A percentile compares a stretch with the other conserved stretches of the same genome.
These are phyloP conservation scores for Leptoteleia sp. DNA, from an alignment of 1,140 invertebrate genomes.

Conservation along the genomic window DNA sequence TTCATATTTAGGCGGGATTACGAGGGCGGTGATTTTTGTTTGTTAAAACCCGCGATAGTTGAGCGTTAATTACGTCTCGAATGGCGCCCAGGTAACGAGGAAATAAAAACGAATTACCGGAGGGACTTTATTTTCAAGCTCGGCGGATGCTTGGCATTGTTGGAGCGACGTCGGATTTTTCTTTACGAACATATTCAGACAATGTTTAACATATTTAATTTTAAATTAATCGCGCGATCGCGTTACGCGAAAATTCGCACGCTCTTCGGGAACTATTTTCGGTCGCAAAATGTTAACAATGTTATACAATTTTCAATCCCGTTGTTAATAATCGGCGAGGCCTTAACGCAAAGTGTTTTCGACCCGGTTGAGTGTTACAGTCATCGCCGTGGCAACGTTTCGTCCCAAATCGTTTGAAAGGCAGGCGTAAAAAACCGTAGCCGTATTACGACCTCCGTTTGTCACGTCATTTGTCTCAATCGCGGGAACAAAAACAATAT, in stretches of 20 bases:
- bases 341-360: conserved; percentile 13
- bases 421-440: conserved; percentile 4
- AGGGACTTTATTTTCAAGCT: conserved; percentile 39
- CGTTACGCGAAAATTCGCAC: conserved; percentile 5
- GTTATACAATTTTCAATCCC: conserved; percentile 8
- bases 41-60: conserved; percentile 10
- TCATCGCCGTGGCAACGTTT: conserved; percentile 7
- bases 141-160: conserved; percentile 4
- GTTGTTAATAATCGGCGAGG: conserved; percentile 1
- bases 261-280: conserved; percentile 25
- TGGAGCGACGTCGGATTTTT: conserved; percentile 2
- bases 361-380: not conserved
- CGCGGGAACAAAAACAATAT: conserved; percentile 42
- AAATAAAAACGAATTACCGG: conserved; percentile 23
- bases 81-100: conserved; percentile 4
- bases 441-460: conserved; percentile 24
- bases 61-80: conserved; percentile 15
- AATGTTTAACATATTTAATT: conserved; percentile 48
- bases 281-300: not conserved
- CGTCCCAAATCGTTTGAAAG: conserved; percentile 22
- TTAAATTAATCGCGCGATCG: conserved; percentile 33
- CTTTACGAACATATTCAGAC: conserved; percentile 41
- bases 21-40: conserved; percentile 9
- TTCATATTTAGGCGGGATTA: conserved; percentile 8
- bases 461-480: conserved; percentile 54